Percentiles rank a stretch among this genome's conserved stretches.
These are phyloP conservation scores for Mythimna vitellina DNA, from an alignment of 2,888 invertebrate species.

Conservation along the genomic window DNA sequence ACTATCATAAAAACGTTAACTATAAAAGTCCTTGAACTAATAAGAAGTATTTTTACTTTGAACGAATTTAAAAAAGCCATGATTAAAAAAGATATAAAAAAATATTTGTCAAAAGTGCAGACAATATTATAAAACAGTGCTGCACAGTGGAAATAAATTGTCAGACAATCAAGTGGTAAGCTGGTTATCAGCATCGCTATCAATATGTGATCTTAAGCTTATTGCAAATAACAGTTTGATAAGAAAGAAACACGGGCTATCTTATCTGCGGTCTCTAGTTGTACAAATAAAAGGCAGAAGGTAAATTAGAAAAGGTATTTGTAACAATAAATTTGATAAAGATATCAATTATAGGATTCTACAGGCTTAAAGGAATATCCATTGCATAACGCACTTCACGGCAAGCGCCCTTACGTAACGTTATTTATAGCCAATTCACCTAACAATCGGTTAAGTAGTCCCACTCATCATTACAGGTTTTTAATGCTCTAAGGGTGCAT, in stretches of 20 bases:
- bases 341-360: slow-evolving; percentile 32
- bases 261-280: slow-evolving; percentile 82
- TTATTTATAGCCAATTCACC: slow-evolving; percentile 12
- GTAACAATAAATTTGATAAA: slow-evolving; percentile 46
- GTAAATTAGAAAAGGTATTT: slow-evolving; percentile 58
- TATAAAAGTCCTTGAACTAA: slow-evolving; percentile 80
- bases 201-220: slow-evolving; percentile 87
- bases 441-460: slow-evolving; percentile 3
- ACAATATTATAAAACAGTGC: slow-evolving; percentile 76
- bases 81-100: slow-evolving; percentile 72
- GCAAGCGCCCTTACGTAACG: slow-evolving; percentile 7
- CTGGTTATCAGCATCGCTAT: slow-evolving; percentile 83
- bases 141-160: slow-evolving; percentile 77
- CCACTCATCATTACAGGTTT: background rate
- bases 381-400: slow-evolving; percentile 15
- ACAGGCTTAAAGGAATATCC: slow-evolving; percentile 9
- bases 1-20: slow-evolving; percentile 77
- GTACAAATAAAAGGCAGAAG: slow-evolving; percentile 70
- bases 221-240: slow-evolving; percentile 86
- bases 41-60: slow-evolving; percentile 82
- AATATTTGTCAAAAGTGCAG: slow-evolving; percentile 74
- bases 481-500: slow-evolving; percentile 8
- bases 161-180: slow-evolving; percentile 78
- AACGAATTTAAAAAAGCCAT: slow-evolving; percentile 80
- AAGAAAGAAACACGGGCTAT: slow-evolving; percentile 83